Evolutionary conservation across 2,797 vertebrate genomes (phyloP), one percentile per base, ranked within the genome.

Genomic region (Danionella dracula): DNA sequence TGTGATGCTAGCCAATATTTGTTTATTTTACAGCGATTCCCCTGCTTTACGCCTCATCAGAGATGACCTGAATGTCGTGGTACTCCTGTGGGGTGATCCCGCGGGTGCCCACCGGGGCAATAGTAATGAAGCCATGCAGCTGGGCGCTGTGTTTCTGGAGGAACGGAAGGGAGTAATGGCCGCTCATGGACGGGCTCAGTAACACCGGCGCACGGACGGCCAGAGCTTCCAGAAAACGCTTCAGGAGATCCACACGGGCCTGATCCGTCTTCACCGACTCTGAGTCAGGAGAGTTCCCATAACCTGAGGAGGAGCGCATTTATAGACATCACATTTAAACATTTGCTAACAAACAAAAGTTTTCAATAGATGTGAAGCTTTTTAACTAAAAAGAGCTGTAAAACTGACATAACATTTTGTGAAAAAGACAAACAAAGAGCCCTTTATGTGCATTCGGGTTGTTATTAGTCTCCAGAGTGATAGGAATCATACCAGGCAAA

Each of bases 101-200:
- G 42, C 88, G 86, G 12, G 94, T 97, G 34, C 92, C 92, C 4
- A 93, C 90, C 0, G 96, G 96, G 0, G 96, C 93, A 0, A 99
- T 85, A 21, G 95, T 86, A 56, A 99, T 82, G 0, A 96, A 98
- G 72, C 92, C 96, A 0, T 77, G 86, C 4, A 99, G 86, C 71
- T 68, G 87, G 20, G 78, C 81, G 0, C 85, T 88, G 11, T 84
- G 84, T 11, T 78, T 88, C 83, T 98, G 84, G 46, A 99, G 88
- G 76, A 95, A 94, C 1, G 96, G 95, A 72, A 99, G 77, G 34
- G 93, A 88, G 64, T 96, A 99, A 70, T 84, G 91, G 29, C 96
- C 96, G 0, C 96, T 98, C 92, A 97, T 93, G 0, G 96, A 99
- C 0, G 96, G 95, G 79, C 93, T 95, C 79, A 99, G 45, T 1